phyloP scores from a whole-genome alignment of 2,113 vertebrate genomes.

The Cheirogaleus medius region DNA sequence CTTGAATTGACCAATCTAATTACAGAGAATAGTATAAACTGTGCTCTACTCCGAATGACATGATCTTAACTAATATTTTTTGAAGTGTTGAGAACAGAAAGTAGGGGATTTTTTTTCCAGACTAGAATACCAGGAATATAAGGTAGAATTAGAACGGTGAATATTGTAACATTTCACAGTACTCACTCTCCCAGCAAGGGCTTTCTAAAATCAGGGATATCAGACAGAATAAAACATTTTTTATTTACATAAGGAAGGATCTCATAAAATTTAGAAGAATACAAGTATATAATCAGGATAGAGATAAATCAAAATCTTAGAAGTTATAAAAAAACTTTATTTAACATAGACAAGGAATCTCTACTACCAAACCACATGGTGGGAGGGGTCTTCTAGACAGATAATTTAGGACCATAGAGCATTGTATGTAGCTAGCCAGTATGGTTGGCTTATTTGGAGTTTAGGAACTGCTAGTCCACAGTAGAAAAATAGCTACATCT shows the following conservation, averaged over 20 bases:
- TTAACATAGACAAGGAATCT: background rate
- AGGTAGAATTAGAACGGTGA: background rate
- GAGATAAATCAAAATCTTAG: background rate
- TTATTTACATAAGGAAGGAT: background rate
- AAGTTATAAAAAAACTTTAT: background rate
- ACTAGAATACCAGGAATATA: background rate
- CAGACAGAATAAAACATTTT: background rate
- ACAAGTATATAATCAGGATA: background rate
- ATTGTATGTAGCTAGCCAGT: background rate
- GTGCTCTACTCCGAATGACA: background rate
- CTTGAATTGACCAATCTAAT: background rate
- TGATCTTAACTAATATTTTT: background rate
- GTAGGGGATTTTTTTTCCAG: background rate
- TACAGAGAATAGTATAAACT: background rate
- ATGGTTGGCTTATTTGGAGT: background rate
- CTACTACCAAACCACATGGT: background rate
- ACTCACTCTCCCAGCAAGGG: background rate
- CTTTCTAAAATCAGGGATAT: background rate
- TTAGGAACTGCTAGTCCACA: background rate
- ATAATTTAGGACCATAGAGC: background rate
- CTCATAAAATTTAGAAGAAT: background rate
- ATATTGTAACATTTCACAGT: background rate
- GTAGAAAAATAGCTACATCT: background rate
- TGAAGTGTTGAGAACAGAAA: background rate
- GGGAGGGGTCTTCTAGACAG: background rate